Base-by-base conservation (phyloP, 2,113 vertebrate genomes). In the Nansenia antarctica region DNA sequence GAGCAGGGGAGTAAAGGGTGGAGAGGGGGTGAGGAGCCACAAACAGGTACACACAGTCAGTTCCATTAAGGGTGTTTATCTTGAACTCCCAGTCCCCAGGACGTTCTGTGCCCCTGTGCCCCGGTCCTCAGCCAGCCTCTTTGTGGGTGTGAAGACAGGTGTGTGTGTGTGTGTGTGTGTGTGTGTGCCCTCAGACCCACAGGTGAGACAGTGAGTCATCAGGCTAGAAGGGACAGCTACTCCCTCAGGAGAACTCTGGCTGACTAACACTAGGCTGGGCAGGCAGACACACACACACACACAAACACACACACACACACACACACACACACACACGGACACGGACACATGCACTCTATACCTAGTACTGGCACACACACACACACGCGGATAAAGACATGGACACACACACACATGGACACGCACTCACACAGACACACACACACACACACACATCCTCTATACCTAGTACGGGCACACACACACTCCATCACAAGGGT, bases 31-130 rank as follows among this genome's bases (percentile, higher is more conserved):
- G 5, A 20, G 45, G 5, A 20, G 6, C 45, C 45, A 49, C 2
- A 63, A 80, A 15, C 30, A 14, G 27, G 27, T 57, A 35, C 39
- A 63, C 49, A 69, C 9, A 31, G 42, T 39, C 49, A 62, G 18
- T 54, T 77, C 79, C 60, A 77, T 81, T 79, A 72, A 57, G 54
- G 68, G 62, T 52, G 65, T 74, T 75, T 70, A 71, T 78, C 69
- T 72, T 39, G 30, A 53, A 52, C 65, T 54, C 26, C 58, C 34
- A 59, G 34, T 35, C 49, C 59, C 29, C 20, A 14, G 45, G 18
- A 49, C n/a, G 20, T 20, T 20, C 45, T 49, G 45, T 20, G 45
- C 3, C 20, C 20, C n/a, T n/a, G n/a, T n/a, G n/a, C n/a, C n/a
- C n/a, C n/a, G n/a, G n/a, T n/a, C n/a, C n/a, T n/a, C n/a, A n/a